A percentile compares a stretch with the other conserved stretches of the same genome.
Conservation (phyloP, 2,113 vertebrate species). For the Herpailurus yagouaroundi region DNA sequence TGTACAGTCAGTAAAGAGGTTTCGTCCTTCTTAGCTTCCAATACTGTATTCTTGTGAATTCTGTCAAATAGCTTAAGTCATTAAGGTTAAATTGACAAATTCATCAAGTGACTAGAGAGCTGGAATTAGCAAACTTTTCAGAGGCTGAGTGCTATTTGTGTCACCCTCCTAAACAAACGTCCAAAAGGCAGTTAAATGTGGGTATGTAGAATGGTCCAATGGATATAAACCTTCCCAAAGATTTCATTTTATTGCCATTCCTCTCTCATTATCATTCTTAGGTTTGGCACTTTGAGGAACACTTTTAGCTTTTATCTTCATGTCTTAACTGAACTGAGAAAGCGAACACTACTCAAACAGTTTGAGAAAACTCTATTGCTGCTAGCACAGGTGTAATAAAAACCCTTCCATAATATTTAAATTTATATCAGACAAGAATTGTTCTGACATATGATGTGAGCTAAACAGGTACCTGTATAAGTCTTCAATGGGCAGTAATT, state of each 20-base stretch:
- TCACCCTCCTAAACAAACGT: not conserved
- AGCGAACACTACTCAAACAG: not conserved
- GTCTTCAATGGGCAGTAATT: slow-evolving; percentile 9
- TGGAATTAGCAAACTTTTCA: not conserved
- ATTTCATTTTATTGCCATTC: not conserved
- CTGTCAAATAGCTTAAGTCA: not conserved
- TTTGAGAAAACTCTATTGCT: not conserved
- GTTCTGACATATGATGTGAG: not conserved
- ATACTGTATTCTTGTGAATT: not conserved
- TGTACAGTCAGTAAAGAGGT: not conserved
- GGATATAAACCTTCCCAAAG: not conserved
- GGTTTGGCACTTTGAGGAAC: not conserved
- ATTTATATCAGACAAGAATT: not conserved
- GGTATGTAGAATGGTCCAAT: not conserved
- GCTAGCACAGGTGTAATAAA: not conserved
- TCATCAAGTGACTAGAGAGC: not conserved
- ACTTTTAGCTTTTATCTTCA: not conserved
- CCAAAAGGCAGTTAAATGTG: not conserved
- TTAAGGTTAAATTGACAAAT: not conserved
- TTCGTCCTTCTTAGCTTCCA: not conserved
- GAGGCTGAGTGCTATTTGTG: not conserved
- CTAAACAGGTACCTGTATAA: not conserved
- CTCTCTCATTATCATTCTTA: not conserved
- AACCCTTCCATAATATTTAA: slow-evolving; percentile 14
- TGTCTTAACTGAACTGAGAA: not conserved